Evolutionary conservation across 2,888 invertebrate species (phyloP).

Genomic region (Branchinecta sandiegonensis): DNA sequence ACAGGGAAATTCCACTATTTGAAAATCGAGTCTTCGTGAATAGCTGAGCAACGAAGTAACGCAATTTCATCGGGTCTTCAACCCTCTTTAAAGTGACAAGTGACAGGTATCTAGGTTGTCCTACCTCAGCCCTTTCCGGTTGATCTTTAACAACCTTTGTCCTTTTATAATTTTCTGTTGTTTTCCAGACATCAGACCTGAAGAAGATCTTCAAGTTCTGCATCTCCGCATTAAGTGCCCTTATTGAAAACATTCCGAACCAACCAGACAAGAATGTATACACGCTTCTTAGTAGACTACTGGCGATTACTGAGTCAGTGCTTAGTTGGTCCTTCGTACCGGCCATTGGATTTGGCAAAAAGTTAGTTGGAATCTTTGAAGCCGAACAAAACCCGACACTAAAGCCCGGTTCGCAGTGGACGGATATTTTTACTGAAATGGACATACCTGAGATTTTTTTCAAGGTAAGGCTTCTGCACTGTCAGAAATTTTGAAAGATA

Average conservation of each 20-base stretch:
- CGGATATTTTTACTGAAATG: constrained; percentile 57
- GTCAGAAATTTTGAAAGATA: too few relatives aligned
- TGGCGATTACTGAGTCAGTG: constrained; percentile 62
- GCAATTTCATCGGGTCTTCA: too few relatives aligned
- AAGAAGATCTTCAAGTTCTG: constrained; percentile 62
- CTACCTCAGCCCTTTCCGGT: too few relatives aligned
- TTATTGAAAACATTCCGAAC: constrained; percentile 35
- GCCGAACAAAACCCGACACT: constrained; percentile 49
- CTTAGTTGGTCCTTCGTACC: constrained; percentile 68
- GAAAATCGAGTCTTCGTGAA: too few relatives aligned
- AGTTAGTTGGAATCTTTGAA: constrained; percentile 55
- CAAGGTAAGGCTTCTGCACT: constrained; percentile 37
- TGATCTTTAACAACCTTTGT: too few relatives aligned
- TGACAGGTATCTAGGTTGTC: too few relatives aligned
- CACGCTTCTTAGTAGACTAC: constrained; percentile 48
- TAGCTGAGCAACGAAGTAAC: too few relatives aligned
- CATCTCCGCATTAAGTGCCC: constrained; percentile 46
- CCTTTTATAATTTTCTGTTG: constrained; percentile 21
- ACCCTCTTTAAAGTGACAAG: too few relatives aligned
- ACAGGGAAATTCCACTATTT: too few relatives aligned
- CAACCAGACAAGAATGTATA: constrained; percentile 36
- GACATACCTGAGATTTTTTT: constrained; percentile 62
- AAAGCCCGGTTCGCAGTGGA: constrained; percentile 51
- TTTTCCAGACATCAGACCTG: constrained; percentile 46
- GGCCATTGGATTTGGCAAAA: constrained; percentile 46